Conservation (phyloP, 53 echinoderm and acorn worm species). For the Patiria pectinifera region DNA sequence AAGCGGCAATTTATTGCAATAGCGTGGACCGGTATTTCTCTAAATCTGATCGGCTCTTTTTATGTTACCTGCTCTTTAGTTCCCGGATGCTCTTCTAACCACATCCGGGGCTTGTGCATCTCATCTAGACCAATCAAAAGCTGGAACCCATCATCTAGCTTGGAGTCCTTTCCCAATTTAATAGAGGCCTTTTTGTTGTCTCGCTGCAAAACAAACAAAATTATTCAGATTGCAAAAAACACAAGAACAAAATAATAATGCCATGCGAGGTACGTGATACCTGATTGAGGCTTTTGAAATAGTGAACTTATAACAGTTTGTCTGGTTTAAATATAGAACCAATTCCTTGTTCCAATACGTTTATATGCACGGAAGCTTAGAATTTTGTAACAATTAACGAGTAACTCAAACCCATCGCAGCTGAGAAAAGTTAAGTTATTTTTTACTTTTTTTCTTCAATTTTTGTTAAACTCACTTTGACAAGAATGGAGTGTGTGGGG, state of each 20-base stretch:
- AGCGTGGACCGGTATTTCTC: too few relatives aligned
- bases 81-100: constrained; percentile 75
- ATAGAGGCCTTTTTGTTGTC: constrained; percentile 16
- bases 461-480: constrained; percentile 54
- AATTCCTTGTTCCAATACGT: too few relatives aligned
- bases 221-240: neutral
- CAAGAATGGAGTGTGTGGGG: constrained; percentile 76
- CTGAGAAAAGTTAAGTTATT: neutral
- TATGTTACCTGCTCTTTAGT: constrained; percentile 54
- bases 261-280: neutral
- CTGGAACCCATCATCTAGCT: constrained; percentile 76
- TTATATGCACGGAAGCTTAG: too few relatives aligned
- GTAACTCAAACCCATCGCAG: too few relatives aligned
- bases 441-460: neutral
- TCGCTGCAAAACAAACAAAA: constrained; percentile 35
- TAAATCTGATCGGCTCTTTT: neutral
- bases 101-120: constrained; percentile 80
- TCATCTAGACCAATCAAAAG: constrained; percentile 76
- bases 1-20: too few relatives aligned
- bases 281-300: neutral
- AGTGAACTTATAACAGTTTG: neutral
- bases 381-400: neutral
- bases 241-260: neutral
- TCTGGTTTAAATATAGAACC: too few relatives aligned
- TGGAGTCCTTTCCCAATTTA: constrained; percentile 13